These are phyloP conservation scores for Patella depressa DNA, from an alignment of 2,888 invertebrate genomes.

Conservation along the genomic window DNA sequence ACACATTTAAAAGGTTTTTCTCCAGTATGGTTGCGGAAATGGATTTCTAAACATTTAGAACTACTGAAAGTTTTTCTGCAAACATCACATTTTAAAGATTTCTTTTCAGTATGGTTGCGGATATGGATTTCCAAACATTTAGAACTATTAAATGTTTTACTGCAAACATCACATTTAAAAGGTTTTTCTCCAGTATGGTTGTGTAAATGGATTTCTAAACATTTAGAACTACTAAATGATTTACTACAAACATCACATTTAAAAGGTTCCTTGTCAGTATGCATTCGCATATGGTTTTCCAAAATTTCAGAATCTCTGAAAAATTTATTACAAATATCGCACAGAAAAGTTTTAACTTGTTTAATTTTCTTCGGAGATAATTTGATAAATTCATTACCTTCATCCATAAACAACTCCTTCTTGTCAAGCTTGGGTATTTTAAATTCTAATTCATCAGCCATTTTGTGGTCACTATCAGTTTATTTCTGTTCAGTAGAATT, in stretches of 20 bases:
- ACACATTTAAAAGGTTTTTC: conserved; percentile 20
- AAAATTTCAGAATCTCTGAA: not conserved
- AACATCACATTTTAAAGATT: conserved; percentile 16
- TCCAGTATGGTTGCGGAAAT: conserved; percentile 21
- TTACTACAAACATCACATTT: not conserved
- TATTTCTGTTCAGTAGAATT: too few relatives aligned
- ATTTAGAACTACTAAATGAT: not conserved
- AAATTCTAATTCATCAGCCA: too few relatives aligned
- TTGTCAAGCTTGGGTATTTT: too few relatives aligned
- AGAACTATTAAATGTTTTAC: not conserved
- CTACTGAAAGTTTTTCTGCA: conserved; percentile 18
- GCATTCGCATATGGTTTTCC: not conserved
- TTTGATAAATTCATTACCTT: too few relatives aligned
- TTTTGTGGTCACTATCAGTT: too few relatives aligned
- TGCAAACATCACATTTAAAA: conserved; percentile 15
- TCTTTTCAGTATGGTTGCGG: not conserved
- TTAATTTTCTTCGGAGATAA: too few relatives aligned
- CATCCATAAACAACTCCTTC: too few relatives aligned
- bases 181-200: conserved; percentile 1
- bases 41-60: conserved; percentile 9
- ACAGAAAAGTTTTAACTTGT: not conserved
- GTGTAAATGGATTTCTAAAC: not conserved
- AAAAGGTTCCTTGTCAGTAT: not conserved
- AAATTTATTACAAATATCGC: not conserved
- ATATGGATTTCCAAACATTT: not conserved